Base-by-base conservation (phyloP, 2,797 vertebrate genomes). In the Smutsia gigantea region DNA sequence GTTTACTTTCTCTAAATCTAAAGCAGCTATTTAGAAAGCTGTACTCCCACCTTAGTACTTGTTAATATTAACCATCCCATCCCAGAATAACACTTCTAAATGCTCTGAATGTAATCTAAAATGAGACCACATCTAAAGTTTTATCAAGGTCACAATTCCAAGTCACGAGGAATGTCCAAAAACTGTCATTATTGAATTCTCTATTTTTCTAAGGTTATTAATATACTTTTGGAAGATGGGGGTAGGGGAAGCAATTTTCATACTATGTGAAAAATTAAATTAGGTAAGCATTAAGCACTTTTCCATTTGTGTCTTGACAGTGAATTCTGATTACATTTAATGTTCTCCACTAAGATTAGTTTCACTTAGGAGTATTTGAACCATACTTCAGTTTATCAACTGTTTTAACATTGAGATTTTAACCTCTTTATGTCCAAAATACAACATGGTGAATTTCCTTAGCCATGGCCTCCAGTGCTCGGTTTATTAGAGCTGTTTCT, bases 401-500 rank as follows among this genome's bases (percentile, higher is more conserved):
- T 74, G 93, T 94, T 79, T 87, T 64, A 87, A 74, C 64, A 37
- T 25, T 83, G 74, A 88, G 23, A 78, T 78, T 69, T 95, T 88
- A 83, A 92, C 2, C 5, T 42, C 25, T 78, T 86, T 86, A 77
- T 64, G 53, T 93, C 51, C 94, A 27, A 92, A 59, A 85, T 71
- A 13, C 0, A 15, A 8, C 2, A 21, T 29, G 1, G 25, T 55
- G 14, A 64, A 0, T 98, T 97, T 98, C 98, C 99, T 99, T 99
- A 97, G 99, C 98, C 96, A 23, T 21, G 39, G 1, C 34, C 34
- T 91, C 61, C 97, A 99, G 99, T 0, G 99, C 99, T 97, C 99
- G 99, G 86, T 99, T 99, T 93, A 99, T 99, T 97, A 99, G 99
- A 97, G 99, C 99, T 0, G 99, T 99, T 96, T 99, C 99, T 0